These are phyloP conservation scores for Oreochromis tanganicae DNA, from an alignment of 2,113 vertebrate genomes.

Conservation along the genomic window DNA sequence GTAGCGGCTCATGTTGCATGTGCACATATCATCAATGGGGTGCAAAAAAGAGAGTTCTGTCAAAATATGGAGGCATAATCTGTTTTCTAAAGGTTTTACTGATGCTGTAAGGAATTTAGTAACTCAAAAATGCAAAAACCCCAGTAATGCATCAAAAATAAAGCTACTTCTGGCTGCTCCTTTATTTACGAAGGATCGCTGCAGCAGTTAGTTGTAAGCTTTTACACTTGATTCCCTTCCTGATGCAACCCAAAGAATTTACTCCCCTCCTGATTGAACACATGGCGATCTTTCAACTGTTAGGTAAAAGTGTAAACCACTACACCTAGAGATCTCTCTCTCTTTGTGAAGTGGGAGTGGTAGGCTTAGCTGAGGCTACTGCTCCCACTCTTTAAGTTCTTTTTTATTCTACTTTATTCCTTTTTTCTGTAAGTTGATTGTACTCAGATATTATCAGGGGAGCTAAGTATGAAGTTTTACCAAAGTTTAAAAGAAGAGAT, in stretches of 20 bases:
- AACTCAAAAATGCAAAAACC: not conserved
- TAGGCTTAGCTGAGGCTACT: not conserved
- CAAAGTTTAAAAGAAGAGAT: not conserved
- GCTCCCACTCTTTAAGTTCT: not conserved
- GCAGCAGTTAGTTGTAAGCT: not conserved
- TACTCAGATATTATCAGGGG: not conserved
- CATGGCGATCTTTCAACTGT: not conserved
- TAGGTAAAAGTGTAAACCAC: not conserved
- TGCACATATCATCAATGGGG: not conserved
- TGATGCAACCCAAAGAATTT: not conserved
- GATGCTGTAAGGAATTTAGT: not conserved
- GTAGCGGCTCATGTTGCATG: not conserved
- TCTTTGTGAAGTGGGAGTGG: not conserved
- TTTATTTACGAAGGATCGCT: not conserved
- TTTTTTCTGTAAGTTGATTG: not conserved
- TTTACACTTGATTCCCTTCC: not conserved
- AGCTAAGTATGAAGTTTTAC: not conserved
- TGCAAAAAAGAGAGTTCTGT: not conserved
- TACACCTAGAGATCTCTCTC: not conserved
- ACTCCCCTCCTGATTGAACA: not conserved
- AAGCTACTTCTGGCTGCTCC: not conserved
- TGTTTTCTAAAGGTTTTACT: not conserved
- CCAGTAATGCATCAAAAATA: not conserved
- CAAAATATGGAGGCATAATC: not conserved
- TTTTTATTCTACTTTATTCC: not conserved